phyloP scores from a whole-genome alignment of 2,113 vertebrate species.

The Podarcis cretensis region DNA sequence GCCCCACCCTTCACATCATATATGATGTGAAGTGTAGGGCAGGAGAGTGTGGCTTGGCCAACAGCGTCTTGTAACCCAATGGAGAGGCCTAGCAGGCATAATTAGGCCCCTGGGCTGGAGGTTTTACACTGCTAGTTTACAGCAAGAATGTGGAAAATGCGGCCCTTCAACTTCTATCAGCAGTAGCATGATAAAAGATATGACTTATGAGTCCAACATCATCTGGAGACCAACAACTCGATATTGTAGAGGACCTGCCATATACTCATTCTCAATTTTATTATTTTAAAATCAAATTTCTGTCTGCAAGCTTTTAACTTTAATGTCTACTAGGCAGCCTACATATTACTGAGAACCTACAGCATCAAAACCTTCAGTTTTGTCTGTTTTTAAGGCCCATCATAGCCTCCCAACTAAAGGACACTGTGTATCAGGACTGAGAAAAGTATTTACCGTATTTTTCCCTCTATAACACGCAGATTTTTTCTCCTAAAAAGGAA shows the following conservation, averaged over 20 bases:
- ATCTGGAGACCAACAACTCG: neutral
- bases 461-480: no score
- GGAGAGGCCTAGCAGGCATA: no score
- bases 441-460: neutral
- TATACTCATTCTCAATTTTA: neutral
- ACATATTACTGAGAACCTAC: neutral
- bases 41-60: no score
- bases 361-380: neutral
- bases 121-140: no score
- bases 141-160: no score
- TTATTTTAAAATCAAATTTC: neutral
- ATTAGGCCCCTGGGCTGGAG: no score
- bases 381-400: neutral
- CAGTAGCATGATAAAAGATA: neutral
- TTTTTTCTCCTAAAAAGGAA: no score
- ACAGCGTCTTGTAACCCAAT: no score
- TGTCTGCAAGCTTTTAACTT: neutral
- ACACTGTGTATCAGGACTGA: neutral
- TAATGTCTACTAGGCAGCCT: neutral
- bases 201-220: neutral
- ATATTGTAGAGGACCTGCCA: neutral
- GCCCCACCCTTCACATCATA: no score
- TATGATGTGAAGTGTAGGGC: no score
- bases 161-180: neutral
- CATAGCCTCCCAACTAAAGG: neutral